Conservation (phyloP, 2,797 vertebrate genomes). For the Capromys pilorides region DNA sequence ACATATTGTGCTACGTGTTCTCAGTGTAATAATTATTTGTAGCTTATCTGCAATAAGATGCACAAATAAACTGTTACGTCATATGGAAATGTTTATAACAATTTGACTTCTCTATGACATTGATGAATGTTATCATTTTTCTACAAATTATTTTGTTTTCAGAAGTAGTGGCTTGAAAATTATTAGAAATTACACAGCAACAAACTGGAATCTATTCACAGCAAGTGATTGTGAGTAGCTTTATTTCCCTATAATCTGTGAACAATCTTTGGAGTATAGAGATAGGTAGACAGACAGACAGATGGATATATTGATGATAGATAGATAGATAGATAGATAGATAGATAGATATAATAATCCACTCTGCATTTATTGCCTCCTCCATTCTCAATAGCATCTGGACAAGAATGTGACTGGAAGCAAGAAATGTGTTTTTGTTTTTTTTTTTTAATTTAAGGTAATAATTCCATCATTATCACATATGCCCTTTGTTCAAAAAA, state of each 20-base stretch:
- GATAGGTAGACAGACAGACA: neutral
- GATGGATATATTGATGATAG: neutral
- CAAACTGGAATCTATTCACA: neutral
- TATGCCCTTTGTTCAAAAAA: constrained; percentile 8
- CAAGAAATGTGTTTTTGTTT: neutral
- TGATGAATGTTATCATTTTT: neutral
- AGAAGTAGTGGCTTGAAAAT: neutral
- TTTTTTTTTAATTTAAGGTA: constrained; percentile 25
- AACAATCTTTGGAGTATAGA: accelerated
- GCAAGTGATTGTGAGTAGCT: no score
- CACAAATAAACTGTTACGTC: neutral
- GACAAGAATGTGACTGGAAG: neutral
- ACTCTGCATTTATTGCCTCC: neutral
- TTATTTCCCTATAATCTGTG: neutral
- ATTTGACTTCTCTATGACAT: neutral
- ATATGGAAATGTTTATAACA: neutral
- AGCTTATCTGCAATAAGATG: neutral
- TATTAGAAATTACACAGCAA: neutral
- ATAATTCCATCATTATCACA: constrained; percentile 37
- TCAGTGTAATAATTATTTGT: neutral
- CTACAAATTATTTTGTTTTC: neutral
- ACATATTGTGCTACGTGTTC: neutral
- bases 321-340: neutral
- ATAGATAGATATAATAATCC: neutral
- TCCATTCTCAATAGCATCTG: neutral